These are phyloP conservation scores for Glaucomys volans DNA, from an alignment of 2,113 vertebrate species.

Conservation along the genomic window DNA sequence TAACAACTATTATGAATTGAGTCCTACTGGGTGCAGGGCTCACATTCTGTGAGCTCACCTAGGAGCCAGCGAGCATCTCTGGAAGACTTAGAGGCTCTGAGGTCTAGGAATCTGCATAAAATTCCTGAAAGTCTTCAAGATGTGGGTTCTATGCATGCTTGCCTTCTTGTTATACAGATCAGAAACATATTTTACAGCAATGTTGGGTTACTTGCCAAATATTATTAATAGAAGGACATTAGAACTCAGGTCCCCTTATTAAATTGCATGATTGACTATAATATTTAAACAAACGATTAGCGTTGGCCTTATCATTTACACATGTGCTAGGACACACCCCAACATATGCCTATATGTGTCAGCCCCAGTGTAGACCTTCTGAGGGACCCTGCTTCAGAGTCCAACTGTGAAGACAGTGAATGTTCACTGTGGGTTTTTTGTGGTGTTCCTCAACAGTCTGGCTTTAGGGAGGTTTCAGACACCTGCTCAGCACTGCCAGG, in stretches of 20 bases:
- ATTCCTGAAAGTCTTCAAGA: background rate
- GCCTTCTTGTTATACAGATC: background rate
- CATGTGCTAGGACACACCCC: background rate
- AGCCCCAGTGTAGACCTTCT: background rate
- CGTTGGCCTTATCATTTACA: background rate
- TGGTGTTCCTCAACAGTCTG: background rate
- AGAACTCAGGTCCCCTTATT: background rate
- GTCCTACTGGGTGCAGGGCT: background rate
- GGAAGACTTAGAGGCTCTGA: background rate
- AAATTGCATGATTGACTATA: background rate
- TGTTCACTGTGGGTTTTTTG: background rate
- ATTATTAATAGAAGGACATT: background rate
- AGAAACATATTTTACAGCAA: constrained; percentile 35
- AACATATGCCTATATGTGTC: background rate
- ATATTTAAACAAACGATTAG: background rate
- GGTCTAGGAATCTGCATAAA: background rate
- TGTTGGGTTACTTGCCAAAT: background rate
- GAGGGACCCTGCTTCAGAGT: background rate
- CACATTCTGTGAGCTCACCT: background rate
- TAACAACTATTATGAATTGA: background rate
- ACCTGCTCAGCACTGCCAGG: background rate
- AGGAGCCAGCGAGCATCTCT: background rate
- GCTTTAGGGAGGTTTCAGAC: background rate
- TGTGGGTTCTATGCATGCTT: background rate
- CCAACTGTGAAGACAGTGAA: background rate